These are phyloP conservation scores for Zapornia atra DNA, from an alignment of 2,113 vertebrate genomes.

Conservation along the genomic window DNA sequence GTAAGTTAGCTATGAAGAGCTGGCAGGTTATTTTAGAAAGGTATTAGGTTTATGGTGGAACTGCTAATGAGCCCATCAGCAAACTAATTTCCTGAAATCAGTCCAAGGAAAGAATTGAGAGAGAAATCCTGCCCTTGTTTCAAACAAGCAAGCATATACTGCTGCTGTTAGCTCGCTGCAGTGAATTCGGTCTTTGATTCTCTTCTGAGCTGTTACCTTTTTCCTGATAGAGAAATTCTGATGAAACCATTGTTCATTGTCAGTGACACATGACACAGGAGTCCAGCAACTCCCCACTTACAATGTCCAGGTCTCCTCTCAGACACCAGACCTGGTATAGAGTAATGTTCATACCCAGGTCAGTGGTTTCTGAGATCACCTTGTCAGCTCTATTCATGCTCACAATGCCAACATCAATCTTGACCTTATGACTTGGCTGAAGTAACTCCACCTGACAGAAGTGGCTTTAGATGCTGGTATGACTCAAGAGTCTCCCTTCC, in stretches of 20 bases:
- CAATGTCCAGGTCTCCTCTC: neutral
- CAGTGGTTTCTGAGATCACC: neutral
- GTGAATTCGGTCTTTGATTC: neutral
- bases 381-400: neutral
- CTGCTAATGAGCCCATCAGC: neutral
- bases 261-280: neutral
- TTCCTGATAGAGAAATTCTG: neutral
- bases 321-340: neutral
- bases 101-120: neutral
- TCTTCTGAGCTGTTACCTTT: neutral
- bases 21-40: neutral
- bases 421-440: neutral
- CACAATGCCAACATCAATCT: neutral
- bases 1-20: conserved; percentile 66
- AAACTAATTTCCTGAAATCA: neutral
- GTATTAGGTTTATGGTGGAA: neutral
- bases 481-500: neutral
- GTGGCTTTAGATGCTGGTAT: neutral
- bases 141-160: neutral
- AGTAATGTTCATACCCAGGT: neutral
- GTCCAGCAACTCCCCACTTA: neutral
- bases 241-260: too few relatives aligned
- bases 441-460: neutral
- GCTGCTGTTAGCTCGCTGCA: neutral
- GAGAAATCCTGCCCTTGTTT: neutral